Evolutionary conservation across 2,113 vertebrate genomes (phyloP), one percentile per base, ranked within the genome.

Genomic region (Ifrita kowaldi): DNA sequence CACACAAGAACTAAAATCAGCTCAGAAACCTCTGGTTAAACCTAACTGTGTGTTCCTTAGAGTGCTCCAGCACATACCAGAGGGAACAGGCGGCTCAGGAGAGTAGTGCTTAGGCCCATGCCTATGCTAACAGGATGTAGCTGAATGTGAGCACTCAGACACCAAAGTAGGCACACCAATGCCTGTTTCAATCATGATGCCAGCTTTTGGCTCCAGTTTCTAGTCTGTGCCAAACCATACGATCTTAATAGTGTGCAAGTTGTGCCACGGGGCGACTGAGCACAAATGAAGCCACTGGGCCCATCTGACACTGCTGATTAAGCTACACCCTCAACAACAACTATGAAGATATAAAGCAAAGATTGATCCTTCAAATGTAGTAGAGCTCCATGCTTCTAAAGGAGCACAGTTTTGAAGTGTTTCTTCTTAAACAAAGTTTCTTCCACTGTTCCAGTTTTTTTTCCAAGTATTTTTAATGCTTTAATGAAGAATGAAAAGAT

Each of bases 41-140:
- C 20, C 0, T 20, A 22, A 20, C 0, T 3, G 1, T 20, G 28
- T 46, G 19, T 11, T 64, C 23, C 16, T 37, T 17, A 42, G 10
- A n/a, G 26, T 32, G 42, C 37, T 87, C 33, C 37, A 57, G n/a
- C 26, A 27, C 2, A 33, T 3, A 49, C 9, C 15, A 32, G 49
- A 10, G 44, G 32, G 30, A 71, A 80, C 16, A 32, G 24, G 18
- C 6, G 7, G 24, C 28, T 39, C 14, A 20, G 62, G 24, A 47
- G 10, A 49, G 57, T 1, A 50, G 33, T 16, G 32, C 41, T 42
- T 28, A 19, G 57, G 30, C 20, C 50, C 11, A 12, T 2, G 6
- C 32, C 22, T 7, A 14, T 2, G 9, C 28, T n/a, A 70, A 8
- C 5, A 35, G 27, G 26, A 42, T 0, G 1, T 1, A 62, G 60